These are phyloP conservation scores for Alexandromys fortis DNA, from an alignment of 2,113 vertebrate genomes.

Conservation along the genomic window DNA sequence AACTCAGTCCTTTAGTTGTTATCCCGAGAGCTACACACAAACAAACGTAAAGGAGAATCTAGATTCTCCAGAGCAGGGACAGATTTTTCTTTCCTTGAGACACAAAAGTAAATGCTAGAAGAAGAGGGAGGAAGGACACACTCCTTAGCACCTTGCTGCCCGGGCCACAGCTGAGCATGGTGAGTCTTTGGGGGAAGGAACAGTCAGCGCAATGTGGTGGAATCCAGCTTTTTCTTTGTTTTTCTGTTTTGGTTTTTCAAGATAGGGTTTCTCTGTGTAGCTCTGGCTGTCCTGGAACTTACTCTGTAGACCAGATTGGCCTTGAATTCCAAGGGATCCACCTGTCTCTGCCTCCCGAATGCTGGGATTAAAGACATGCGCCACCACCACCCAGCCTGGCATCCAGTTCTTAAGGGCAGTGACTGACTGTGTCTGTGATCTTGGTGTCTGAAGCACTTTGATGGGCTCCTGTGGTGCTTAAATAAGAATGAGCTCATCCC, in stretches of 20 bases:
- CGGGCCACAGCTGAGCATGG: neutral
- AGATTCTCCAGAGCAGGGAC: no score
- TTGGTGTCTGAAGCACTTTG: neutral
- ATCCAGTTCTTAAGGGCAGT: neutral
- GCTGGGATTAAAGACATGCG: neutral
- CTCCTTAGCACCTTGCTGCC: neutral
- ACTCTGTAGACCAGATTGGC: neutral
- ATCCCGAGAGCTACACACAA: neutral
- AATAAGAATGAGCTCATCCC: neutral
- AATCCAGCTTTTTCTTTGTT: neutral
- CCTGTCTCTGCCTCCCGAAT: neutral
- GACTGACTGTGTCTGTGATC: neutral
- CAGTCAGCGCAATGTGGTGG: neutral
- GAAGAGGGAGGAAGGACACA: neutral
- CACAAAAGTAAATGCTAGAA: slow-evolving; percentile 27
- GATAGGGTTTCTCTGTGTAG: neutral
- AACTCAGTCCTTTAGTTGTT: neutral
- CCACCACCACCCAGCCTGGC: neutral
- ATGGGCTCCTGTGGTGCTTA: neutral
- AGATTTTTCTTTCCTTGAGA: neutral
- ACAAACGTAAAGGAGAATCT: neutral
- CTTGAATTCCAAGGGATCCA: neutral
- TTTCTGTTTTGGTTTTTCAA: neutral
- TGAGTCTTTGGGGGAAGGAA: neutral
- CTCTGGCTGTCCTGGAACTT: neutral